Conservation (phyloP, 1,140 invertebrate genomes). For the Dendroctonus ponderosae region DNA sequence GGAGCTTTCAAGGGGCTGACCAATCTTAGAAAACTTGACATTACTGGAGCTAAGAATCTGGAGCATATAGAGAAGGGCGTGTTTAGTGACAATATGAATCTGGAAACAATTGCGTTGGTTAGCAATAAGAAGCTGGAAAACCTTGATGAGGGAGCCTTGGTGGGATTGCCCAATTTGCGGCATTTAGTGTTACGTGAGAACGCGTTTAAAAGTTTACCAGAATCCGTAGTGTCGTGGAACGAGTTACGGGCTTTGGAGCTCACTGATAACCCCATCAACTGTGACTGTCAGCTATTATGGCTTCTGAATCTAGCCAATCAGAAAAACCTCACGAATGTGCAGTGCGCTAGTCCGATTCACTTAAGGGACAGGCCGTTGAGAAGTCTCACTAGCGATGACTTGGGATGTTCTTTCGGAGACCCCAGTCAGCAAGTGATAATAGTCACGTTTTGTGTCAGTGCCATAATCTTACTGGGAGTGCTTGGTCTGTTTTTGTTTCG, state of each 20-base stretch:
- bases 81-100: slow-evolving; percentile 75
- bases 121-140: slow-evolving; percentile 71
- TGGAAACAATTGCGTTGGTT: slow-evolving; percentile 73
- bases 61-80: slow-evolving; percentile 70
- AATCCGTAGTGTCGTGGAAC: slow-evolving; percentile 74
- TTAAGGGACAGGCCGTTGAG: slow-evolving; percentile 68
- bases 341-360: slow-evolving; percentile 70
- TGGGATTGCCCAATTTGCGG: slow-evolving; percentile 73
- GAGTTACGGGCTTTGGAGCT: slow-evolving; percentile 75
- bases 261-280: slow-evolving; percentile 80
- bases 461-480: slow-evolving; percentile 65
- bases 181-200: slow-evolving; percentile 77
- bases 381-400: slow-evolving; percentile 68
- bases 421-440: slow-evolving; percentile 75
- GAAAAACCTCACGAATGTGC: slow-evolving; percentile 70
- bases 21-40: slow-evolving; percentile 72
- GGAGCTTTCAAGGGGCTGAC: slow-evolving; percentile 74
- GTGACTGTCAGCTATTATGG: slow-evolving; percentile 79
- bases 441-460: slow-evolving; percentile 67
- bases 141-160: slow-evolving; percentile 72
- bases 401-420: slow-evolving; percentile 77
- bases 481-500: slow-evolving; percentile 72
- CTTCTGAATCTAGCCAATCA: slow-evolving; percentile 71
- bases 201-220: slow-evolving; percentile 68
- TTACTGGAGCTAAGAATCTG: slow-evolving; percentile 71